Percentiles rank a stretch among this genome's conserved stretches.
Conservation (phyloP, 1,140 invertebrate genomes). For the Oreohelix idahoensis region DNA sequence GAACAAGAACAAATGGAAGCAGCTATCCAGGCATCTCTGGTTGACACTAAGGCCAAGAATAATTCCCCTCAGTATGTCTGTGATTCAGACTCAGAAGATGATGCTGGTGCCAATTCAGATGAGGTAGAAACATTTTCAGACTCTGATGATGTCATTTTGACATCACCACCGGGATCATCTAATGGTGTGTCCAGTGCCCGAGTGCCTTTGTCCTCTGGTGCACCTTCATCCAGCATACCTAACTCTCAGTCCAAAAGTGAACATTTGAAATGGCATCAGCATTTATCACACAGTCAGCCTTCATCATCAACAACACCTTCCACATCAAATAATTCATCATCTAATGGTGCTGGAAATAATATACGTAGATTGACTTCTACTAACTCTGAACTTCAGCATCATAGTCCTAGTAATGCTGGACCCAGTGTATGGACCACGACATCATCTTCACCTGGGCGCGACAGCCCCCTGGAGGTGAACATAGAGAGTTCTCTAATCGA, state of each 20-base stretch:
- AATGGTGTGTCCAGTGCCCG: not conserved
- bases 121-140: conserved; percentile 72
- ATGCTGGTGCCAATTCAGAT: conserved; percentile 54
- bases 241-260: not conserved
- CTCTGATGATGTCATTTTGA: conserved; percentile 53
- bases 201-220: not conserved
- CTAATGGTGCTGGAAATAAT: not conserved
- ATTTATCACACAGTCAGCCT: not conserved
- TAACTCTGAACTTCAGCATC: not conserved
- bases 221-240: not conserved
- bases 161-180: conserved; percentile 15
- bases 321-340: not conserved
- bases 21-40: conserved; percentile 74
- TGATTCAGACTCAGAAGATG: conserved; percentile 38
- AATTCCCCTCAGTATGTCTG: conserved; percentile 35
- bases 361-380: not conserved
- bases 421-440: not conserved
- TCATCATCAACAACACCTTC: conserved; percentile 1
- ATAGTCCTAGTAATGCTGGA: not conserved
- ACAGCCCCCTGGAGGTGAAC: conserved; percentile 10
- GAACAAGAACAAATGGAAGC: conserved; percentile 75
- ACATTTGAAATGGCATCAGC: not conserved
- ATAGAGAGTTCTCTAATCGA: conserved; percentile 18
- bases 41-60: conserved; percentile 32
- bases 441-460: not conserved